Conservation (phyloP, 2,888 invertebrate species). For the Nipponacmea schrenckii region DNA sequence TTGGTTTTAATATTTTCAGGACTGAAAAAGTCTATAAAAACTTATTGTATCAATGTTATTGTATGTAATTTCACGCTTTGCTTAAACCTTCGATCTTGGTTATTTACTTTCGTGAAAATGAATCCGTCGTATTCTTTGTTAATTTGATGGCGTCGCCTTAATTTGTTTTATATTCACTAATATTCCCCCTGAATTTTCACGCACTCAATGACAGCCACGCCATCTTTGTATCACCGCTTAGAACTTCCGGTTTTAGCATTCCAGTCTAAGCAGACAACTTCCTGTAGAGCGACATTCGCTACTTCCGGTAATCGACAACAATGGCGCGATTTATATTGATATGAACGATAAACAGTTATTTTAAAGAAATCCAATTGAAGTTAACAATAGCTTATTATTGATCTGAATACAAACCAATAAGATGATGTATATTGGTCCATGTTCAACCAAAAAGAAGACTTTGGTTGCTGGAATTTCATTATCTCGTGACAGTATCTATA, state of each 20-base stretch:
- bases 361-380: conserved; percentile 6
- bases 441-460: too few species aligned
- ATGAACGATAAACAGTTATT: conserved; percentile 4
- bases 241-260: conserved; percentile 9
- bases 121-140: not conserved
- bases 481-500: too few species aligned
- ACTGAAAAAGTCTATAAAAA: not conserved
- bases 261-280: conserved; percentile 1
- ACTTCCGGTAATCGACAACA: conserved; percentile 2
- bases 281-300: not conserved
- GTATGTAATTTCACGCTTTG: conserved; percentile 3
- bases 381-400: not conserved
- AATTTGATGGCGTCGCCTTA: not conserved
- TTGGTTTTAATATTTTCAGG: not conserved
- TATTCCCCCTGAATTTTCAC: conserved; percentile 2
- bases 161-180: conserved; percentile 1
- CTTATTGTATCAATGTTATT: not conserved
- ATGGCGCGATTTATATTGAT: not conserved
- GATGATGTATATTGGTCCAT: not conserved
- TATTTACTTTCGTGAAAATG: not conserved
- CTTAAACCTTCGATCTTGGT: not conserved
- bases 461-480: too few species aligned
- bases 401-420: not conserved
- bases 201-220: conserved; percentile 3
- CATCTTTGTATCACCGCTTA: conserved; percentile 7